These are phyloP conservation scores for Takifugu rubripes DNA, from an alignment of 2,797 vertebrate species.

Conservation along the genomic window DNA sequence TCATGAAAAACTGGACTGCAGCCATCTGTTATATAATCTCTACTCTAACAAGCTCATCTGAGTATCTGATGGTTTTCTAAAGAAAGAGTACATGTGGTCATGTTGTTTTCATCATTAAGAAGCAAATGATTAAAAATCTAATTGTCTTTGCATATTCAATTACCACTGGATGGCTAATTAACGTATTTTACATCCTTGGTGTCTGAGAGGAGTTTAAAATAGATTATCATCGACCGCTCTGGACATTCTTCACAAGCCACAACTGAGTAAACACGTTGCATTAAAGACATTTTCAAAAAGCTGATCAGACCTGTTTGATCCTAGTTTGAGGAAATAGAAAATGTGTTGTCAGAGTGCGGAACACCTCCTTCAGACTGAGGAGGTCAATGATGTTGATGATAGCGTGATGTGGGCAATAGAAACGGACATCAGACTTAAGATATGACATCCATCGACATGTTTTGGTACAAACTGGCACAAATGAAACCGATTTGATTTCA, in stretches of 20 bases:
- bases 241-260: conserved; percentile 12
- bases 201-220: conserved; percentile 24
- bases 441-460: too few relatives aligned
- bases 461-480: too few relatives aligned
- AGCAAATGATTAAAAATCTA: conserved; percentile 8
- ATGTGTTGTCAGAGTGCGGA: conserved; percentile 40
- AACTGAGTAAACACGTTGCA: conserved; percentile 37
- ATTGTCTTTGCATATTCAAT: conserved; percentile 23
- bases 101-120: conserved; percentile 1
- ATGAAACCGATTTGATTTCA: too few relatives aligned
- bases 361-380: conserved; percentile 20
- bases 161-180: conserved; percentile 19
- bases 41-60: conserved; percentile 23
- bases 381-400: conserved; percentile 59
- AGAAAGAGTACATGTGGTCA: too few relatives aligned
- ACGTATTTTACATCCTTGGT: conserved; percentile 21
- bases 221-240: conserved; percentile 53
- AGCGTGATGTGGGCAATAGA: not conserved
- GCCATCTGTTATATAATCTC: conserved; percentile 10
- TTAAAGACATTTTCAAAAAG: conserved; percentile 50
- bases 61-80: too few relatives aligned
- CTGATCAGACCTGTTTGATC: conserved; percentile 37
- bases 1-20: conserved; percentile 26
- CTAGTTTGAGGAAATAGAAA: conserved; percentile 47
- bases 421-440: too few relatives aligned